These are phyloP conservation scores for Odontomachus brunneus DNA, from an alignment of 1,140 invertebrate genomes.

Conservation along the genomic window DNA sequence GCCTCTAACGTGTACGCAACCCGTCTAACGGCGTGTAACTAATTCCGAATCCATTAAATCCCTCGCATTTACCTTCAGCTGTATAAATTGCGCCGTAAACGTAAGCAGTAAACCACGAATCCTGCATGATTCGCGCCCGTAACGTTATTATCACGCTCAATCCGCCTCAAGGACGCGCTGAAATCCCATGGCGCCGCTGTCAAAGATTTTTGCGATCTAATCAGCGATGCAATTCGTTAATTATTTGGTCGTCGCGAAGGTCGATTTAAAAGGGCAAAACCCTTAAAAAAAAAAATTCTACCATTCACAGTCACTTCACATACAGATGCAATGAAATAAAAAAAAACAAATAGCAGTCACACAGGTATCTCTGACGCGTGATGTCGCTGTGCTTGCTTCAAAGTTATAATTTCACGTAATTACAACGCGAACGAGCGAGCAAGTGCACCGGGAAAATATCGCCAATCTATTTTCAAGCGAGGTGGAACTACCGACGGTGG, in stretches of 20 bases:
- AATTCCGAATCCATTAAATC: slow-evolving; percentile 60
- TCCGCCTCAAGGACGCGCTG: neutral
- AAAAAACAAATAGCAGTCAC: too few relatives aligned
- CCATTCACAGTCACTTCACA: too few relatives aligned
- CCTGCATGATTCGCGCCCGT: slow-evolving; percentile 42
- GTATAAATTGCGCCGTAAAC: slow-evolving; percentile 56
- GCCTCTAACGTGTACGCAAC: slow-evolving; percentile 51
- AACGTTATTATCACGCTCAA: slow-evolving; percentile 35
- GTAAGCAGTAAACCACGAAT: slow-evolving; percentile 42
- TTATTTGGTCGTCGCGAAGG: too few relatives aligned
- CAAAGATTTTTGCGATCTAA: slow-evolving; percentile 17
- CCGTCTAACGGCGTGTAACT: slow-evolving; percentile 55
- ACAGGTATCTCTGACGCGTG: too few relatives aligned
- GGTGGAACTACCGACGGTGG: neutral
- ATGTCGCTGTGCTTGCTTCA: neutral
- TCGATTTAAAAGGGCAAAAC: too few relatives aligned
- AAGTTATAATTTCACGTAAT: neutral
- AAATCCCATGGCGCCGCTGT: neutral
- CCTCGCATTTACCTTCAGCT: slow-evolving; percentile 46
- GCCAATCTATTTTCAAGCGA: slow-evolving; percentile 6
- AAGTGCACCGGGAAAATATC: neutral
- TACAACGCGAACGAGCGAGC: too few relatives aligned
- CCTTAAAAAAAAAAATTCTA: too few relatives aligned
- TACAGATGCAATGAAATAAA: too few relatives aligned
- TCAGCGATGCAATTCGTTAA: neutral